These are phyloP conservation scores for Scytalopus superciliaris DNA, from an alignment of 2,113 vertebrate genomes.

Conservation along the genomic window DNA sequence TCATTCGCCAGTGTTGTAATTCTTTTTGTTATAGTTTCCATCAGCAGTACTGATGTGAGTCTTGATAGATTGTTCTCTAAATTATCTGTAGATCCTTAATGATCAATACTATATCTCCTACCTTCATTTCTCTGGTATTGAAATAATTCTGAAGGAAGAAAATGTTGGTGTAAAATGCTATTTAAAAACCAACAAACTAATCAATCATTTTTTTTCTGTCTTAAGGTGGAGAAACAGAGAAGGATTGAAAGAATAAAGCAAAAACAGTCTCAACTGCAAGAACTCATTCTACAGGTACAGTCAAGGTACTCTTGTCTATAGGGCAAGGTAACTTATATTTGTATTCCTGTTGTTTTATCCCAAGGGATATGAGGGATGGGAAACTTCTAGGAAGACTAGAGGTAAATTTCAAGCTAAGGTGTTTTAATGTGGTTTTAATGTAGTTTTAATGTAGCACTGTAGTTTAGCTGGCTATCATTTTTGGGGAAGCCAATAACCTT, in stretches of 20 bases:
- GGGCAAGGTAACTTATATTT: slow-evolving; percentile 36
- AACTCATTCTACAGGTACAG: slow-evolving; percentile 96
- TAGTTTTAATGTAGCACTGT: not conserved
- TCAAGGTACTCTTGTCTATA: slow-evolving; percentile 51
- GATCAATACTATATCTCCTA: not conserved
- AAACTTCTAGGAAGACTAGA: not conserved
- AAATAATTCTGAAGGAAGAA: not conserved
- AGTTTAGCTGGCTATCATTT: not conserved
- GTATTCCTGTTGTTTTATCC: not conserved
- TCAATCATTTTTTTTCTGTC: not conserved
- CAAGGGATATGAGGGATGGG: not conserved
- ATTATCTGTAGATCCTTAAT: not conserved
- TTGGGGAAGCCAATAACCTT: not conserved
- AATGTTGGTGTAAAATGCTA: not conserved
- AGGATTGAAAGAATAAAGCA: slow-evolving; percentile 97
- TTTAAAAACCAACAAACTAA: not conserved
- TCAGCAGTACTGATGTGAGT: not conserved
- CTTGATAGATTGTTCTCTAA: not conserved
- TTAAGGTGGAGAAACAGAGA: slow-evolving; percentile 93
- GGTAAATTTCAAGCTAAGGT: not conserved
- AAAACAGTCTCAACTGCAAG: slow-evolving; percentile 98
- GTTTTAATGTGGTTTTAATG: too few species aligned
- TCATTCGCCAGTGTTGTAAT: not conserved
- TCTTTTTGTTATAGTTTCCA: not conserved
- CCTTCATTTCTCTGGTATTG: not conserved